These are phyloP conservation scores for Lottia gigantea DNA, from an alignment of 2,888 invertebrate genomes.

Conservation along the genomic window DNA sequence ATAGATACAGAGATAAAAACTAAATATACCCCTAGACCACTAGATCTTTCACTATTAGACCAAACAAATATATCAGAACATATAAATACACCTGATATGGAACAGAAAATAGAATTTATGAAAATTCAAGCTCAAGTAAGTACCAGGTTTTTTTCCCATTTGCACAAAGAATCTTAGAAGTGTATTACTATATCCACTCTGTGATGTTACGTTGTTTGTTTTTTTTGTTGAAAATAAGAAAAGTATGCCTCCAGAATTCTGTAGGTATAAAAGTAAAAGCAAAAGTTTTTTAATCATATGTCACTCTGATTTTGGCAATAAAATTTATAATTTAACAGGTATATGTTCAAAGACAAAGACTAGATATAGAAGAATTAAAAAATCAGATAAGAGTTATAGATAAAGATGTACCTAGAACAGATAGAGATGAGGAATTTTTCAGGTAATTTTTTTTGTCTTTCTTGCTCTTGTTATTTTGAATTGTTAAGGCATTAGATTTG, in stretches of 20 bases:
- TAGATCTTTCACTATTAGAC: conserved; percentile 22
- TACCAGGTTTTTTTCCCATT: background rate
- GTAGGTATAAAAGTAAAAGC: too few species aligned
- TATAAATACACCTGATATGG: conserved; percentile 45
- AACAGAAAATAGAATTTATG: conserved; percentile 58
- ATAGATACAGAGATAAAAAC: conserved; percentile 25
- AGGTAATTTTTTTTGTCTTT: conserved; percentile 40
- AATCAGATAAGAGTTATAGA: conserved; percentile 59
- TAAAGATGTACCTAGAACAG: conserved; percentile 67
- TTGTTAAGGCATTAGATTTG: too few species aligned
- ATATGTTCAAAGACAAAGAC: conserved; percentile 57
- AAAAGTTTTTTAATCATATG: too few species aligned
- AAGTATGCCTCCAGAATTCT: too few species aligned
- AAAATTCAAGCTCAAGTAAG: conserved; percentile 61
- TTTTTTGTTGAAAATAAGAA: too few species aligned
- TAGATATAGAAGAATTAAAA: conserved; percentile 50
- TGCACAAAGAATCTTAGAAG: too few species aligned
- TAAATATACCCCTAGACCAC: background rate
- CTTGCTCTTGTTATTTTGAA: background rate
- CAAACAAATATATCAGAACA: conserved; percentile 33
- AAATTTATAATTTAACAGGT: conserved; percentile 44
- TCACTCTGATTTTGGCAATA: background rate
- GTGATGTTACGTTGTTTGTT: too few species aligned
- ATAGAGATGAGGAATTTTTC: conserved; percentile 59
- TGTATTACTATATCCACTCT: too few species aligned